A percentile compares a stretch with the other conserved stretches of the same genome.
phyloP scores from a whole-genome alignment of 1,140 invertebrate genomes.

The Heliconius eleuchia region DNA sequence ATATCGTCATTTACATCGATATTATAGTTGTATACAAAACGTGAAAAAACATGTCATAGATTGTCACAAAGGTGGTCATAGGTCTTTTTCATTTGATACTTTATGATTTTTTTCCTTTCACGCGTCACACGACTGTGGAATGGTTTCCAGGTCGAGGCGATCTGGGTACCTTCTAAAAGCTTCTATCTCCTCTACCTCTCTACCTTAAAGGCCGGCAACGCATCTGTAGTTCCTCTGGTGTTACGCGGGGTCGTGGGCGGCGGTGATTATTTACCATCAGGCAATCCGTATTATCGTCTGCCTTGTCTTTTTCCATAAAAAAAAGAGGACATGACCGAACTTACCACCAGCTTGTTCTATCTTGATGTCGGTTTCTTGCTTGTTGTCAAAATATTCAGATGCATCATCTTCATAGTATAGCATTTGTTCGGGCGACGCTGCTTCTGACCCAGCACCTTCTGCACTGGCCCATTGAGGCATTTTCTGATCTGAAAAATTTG shows the following conservation, averaged over 20 bases:
- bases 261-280: too few species aligned
- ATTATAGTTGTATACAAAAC: constrained; percentile 26
- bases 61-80: not conserved
- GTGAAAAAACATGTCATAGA: not conserved
- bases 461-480: constrained; percentile 70
- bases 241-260: too few species aligned
- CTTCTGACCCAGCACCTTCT: constrained; percentile 60
- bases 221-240: too few species aligned
- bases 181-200: too few species aligned
- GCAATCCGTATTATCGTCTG: too few species aligned
- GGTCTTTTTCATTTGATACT: not conserved
- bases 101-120: too few species aligned
- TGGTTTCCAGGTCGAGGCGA: too few species aligned
- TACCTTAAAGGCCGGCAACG: too few species aligned
- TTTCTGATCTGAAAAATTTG: constrained; percentile 51
- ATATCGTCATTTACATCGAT: constrained; percentile 50
- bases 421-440: constrained; percentile 62
- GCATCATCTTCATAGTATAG: constrained; percentile 61
- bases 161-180: too few species aligned
- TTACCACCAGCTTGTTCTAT: constrained; percentile 66
- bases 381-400: constrained; percentile 60
- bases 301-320: too few species aligned
- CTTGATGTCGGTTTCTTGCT: constrained; percentile 54
- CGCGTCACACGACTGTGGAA: too few species aligned
- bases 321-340: not conserved